A percentile compares a stretch with the other conserved stretches of the same genome.
phyloP scores from a whole-genome alignment of 2,113 vertebrate genomes.

The Paratilapia polleni region DNA sequence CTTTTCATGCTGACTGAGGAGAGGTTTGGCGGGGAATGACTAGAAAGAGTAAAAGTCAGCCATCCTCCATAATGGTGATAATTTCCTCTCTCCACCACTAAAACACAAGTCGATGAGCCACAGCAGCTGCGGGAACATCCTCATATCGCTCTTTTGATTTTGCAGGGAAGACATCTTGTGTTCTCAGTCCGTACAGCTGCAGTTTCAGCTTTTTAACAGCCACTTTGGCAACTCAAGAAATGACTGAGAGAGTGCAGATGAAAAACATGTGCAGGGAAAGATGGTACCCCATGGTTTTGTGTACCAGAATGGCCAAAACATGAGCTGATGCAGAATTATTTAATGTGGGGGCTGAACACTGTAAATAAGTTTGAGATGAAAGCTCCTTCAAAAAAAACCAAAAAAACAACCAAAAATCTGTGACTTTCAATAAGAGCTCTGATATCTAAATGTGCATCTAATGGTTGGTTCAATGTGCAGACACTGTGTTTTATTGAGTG shows the following conservation, averaged over 20 bases:
- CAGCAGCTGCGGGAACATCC: slow-evolving; percentile 60
- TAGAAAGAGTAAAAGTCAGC: slow-evolving; percentile 34
- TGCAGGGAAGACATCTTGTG: slow-evolving; percentile 25
- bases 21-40: slow-evolving; percentile 46
- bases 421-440: neutral
- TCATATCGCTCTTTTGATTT: slow-evolving; percentile 37
- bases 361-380: slow-evolving; percentile 17
- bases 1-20: slow-evolving; percentile 47
- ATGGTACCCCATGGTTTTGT: neutral
- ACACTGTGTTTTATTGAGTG: neutral
- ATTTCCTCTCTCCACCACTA: slow-evolving; percentile 53
- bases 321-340: slow-evolving; percentile 41
- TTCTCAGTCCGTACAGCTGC: slow-evolving; percentile 48
- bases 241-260: neutral
- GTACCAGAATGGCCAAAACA: slow-evolving; percentile 22
- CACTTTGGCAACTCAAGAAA: slow-evolving; percentile 21
- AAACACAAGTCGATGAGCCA: slow-evolving; percentile 48
- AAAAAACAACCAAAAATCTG: neutral
- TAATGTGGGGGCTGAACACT: slow-evolving; percentile 1
- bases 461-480: neutral
- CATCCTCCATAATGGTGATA: slow-evolving; percentile 46
- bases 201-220: slow-evolving; percentile 28
- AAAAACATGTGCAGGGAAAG: neutral
- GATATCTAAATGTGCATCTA: neutral
- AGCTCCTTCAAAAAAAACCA: neutral